Base-by-base conservation (phyloP, 2,888 invertebrate genomes). In the Parnassius apollo region DNA sequence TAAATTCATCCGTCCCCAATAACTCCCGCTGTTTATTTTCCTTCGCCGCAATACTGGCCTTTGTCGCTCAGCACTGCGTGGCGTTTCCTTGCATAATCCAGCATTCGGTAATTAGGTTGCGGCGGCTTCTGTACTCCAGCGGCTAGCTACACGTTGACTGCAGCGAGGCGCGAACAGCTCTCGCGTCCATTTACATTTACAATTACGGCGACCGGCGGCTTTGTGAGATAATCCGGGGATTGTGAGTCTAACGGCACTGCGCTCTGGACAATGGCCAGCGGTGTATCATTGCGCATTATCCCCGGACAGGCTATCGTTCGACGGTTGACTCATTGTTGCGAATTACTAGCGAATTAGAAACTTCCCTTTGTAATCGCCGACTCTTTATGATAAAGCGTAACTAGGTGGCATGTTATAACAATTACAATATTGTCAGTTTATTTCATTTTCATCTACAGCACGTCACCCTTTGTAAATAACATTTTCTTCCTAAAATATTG, bases 301-400 rank as follows among this genome's bases (percentile, higher is more conserved):
- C 84, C 70, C 75, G 76, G 77, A 72, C 79, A 74, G 80, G 76
- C 81, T 79, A 76, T 80, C 81, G 80, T 76, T 79, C 77, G 75
- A 71, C 80, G 76, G 74, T 80, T 71, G 64, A 65, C 63, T 75
- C 68, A 84, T 91, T 90, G 89, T 91, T 79, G 76, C 76, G 80
- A 90, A 90, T 91, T 89, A 91, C 81, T 81, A 77, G 75, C 85
- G 85, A 91, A 90, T 91, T 91, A 91, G 78, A 86, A 85, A 83
- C 78, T 75, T 71, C 69, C 82, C 83, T 88, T 85, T 81, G 76
- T 71, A 65, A 67, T 72, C 68, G 74, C 85, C 87, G 87, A 74
- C 76, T 68, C 68, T 65, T 78, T 79, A 80, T 83, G 72, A 74
- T 72, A 77, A 73, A 80, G 89, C 88, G 91, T 90, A 91, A 85